Conservation (phyloP, 2,888 invertebrate species). For the Watsonalla cultraria region DNA sequence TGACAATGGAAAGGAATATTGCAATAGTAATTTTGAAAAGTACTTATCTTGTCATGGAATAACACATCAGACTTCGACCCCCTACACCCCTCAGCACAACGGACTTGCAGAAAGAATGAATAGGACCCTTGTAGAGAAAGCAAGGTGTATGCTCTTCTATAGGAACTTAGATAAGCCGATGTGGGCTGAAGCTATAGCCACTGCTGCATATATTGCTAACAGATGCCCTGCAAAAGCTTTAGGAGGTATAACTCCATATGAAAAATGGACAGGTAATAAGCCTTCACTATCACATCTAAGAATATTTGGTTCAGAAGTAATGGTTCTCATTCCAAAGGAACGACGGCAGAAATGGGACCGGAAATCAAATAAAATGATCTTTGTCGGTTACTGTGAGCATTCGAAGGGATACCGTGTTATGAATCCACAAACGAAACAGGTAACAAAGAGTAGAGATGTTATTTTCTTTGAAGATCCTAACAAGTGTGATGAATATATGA, state of each 20-base stretch:
- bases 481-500: neutral
- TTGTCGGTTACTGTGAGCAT: slow-evolving; percentile 8
- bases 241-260: slow-evolving; percentile 14
- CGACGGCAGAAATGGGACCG: neutral
- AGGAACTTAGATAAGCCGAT: slow-evolving; percentile 5
- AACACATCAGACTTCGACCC: slow-evolving; percentile 18
- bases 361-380: slow-evolving; percentile 7
- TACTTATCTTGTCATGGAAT: slow-evolving; percentile 19
- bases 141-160: slow-evolving; percentile 15
- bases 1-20: slow-evolving; percentile 6
- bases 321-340: slow-evolving; percentile 18
- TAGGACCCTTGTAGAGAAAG: slow-evolving; percentile 14
- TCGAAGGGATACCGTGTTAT: slow-evolving; percentile 9
- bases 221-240: slow-evolving; percentile 8
- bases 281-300: slow-evolving; percentile 26
- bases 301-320: slow-evolving; percentile 38
- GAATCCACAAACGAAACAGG: slow-evolving; percentile 4
- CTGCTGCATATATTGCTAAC: slow-evolving; percentile 14
- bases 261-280: slow-evolving; percentile 34
- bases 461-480: slow-evolving; percentile 4
- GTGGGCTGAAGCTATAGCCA: slow-evolving; percentile 2
- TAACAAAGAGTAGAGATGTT: slow-evolving; percentile 8
- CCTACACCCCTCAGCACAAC: slow-evolving; percentile 34
- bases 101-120: slow-evolving; percentile 30
- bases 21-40: neutral